These are phyloP conservation scores for Sebastes elongatus DNA, from an alignment of 2,797 vertebrate species.

Conservation along the genomic window DNA sequence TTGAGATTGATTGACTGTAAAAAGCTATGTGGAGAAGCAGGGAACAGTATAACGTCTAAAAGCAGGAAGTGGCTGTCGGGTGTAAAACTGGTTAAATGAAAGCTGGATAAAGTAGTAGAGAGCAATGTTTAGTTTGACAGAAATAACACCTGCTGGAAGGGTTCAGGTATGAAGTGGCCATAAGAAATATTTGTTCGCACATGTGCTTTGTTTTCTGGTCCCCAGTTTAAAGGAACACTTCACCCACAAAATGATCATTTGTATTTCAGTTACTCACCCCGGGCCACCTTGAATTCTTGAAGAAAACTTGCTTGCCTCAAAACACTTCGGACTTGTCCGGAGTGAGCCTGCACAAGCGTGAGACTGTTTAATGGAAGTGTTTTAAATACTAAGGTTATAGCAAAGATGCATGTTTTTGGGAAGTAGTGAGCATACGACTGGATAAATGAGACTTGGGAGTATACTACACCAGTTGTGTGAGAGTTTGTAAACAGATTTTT, in stretches of 20 bases:
- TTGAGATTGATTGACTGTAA: slow-evolving; percentile 31
- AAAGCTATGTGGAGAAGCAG: slow-evolving; percentile 23
- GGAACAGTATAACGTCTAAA: background rate
- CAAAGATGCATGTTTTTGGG: too few relatives aligned
- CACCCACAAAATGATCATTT: background rate
- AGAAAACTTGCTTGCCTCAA: too few relatives aligned
- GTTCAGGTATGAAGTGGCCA: background rate
- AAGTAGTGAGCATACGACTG: too few relatives aligned
- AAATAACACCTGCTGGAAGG: background rate
- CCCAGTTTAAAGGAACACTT: background rate
- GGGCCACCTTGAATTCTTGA: too few relatives aligned
- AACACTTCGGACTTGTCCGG: too few relatives aligned
- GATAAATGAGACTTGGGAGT: too few relatives aligned
- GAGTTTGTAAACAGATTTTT: too few relatives aligned
- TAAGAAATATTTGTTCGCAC: background rate
- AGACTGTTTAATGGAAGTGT: too few relatives aligned
- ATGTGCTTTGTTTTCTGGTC: background rate
- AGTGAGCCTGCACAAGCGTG: too few relatives aligned
- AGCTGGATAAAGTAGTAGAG: background rate
- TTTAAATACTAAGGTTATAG: too few relatives aligned
- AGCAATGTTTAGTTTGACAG: background rate
- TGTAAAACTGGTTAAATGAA: background rate
- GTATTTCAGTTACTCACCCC: background rate
- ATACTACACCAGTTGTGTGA: too few relatives aligned
- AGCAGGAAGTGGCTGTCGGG: slow-evolving; percentile 7